phyloP scores from a whole-genome alignment of 2,888 invertebrate genomes.

The Adelphocoris suturalis region DNA sequence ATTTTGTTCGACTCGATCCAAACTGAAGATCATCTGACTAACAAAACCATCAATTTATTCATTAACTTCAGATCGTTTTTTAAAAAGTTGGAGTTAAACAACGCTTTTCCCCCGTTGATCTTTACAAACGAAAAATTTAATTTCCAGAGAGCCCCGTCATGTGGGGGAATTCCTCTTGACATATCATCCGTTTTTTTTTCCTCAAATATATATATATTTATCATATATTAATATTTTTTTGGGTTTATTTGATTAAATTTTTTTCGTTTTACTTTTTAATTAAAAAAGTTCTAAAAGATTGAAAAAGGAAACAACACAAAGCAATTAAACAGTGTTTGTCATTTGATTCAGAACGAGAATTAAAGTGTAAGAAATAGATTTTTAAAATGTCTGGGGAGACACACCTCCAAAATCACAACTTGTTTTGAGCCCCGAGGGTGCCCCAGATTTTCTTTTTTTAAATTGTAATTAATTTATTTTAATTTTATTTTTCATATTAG shows the following conservation, averaged over 20 bases:
- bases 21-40: conserved; percentile 25
- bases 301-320: conserved; percentile 41
- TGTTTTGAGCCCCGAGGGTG: conserved; percentile 71
- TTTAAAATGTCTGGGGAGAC: conserved; percentile 65
- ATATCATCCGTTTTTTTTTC: conserved; percentile 40
- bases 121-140: background rate
- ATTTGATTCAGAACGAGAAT: conserved; percentile 58
- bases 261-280: conserved; percentile 39
- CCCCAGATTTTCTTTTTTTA: conserved; percentile 64
- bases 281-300: conserved; percentile 44
- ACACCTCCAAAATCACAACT: conserved; percentile 69
- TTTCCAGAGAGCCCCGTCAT: conserved; percentile 64
- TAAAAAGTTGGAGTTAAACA: background rate
- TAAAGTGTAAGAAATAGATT: conserved; percentile 58
- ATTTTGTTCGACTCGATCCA: conserved; percentile 26
- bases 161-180: conserved; percentile 45
- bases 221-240: conserved; percentile 57
- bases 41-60: background rate
- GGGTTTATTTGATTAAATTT: conserved; percentile 28
- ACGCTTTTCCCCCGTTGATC: conserved; percentile 33
- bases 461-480: background rate
- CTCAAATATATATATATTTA: conserved; percentile 49
- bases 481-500: conserved; percentile 52
- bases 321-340: conserved; percentile 31
- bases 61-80: background rate